Evolutionary conservation across 2,797 vertebrate genomes (phyloP).

Genomic region (Poeciliopsis paucimaculata): DNA sequence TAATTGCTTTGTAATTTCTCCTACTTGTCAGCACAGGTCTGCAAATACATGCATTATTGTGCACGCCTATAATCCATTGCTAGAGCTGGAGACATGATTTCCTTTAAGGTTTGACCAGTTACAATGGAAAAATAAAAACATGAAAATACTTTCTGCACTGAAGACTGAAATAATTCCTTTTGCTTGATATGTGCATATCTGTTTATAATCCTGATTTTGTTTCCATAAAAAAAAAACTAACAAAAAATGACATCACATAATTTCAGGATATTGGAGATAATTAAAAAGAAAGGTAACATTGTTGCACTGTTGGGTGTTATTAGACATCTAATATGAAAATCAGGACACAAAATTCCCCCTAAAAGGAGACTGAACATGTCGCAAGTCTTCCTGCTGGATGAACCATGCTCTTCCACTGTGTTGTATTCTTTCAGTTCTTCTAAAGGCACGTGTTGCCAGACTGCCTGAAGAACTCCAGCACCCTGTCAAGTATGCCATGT

Average conservation of each 20-base stretch:
- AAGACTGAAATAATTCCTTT: background rate
- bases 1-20: conserved; percentile 34
- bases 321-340: background rate
- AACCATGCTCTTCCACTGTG: conserved; percentile 20
- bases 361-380: background rate
- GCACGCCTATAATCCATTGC: background rate
- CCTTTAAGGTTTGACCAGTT: background rate
- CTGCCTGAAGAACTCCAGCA: conserved; percentile 38
- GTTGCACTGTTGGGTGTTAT: background rate
- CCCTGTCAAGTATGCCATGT: conserved; percentile 59
- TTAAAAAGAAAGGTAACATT: background rate
- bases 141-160: background rate
- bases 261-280: background rate
- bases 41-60: conserved; percentile 6
- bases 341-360: background rate
- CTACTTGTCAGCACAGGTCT: conserved; percentile 45
- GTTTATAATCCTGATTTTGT: background rate
- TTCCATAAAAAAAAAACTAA: background rate
- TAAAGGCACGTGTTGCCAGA: conserved; percentile 46
- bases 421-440: conserved; percentile 31
- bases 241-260: background rate
- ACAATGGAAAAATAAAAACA: background rate
- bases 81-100: background rate
- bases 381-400: background rate
- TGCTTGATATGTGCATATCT: background rate